Base-by-base conservation (phyloP, 2,113 vertebrate species). In the Thalassarche chlororhynchos region DNA sequence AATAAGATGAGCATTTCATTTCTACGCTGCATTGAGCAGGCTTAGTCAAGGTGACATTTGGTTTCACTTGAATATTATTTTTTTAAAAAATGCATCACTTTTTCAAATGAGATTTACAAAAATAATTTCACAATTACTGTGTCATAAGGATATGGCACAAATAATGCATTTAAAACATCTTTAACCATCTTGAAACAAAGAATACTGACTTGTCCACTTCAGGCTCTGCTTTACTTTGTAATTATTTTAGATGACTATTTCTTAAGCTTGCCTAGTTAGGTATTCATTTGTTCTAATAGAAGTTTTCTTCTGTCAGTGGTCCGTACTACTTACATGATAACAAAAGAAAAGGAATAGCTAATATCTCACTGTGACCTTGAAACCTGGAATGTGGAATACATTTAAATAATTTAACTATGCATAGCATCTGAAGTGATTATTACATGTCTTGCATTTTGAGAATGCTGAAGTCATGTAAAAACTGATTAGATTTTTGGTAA, bases 381-480 rank as follows among this genome's bases (percentile, higher is more conserved):
- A 96, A 87, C 32, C 34, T 44, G 36, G 26, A 20, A 82, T 93
- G 47, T 57, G 21, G 77, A 97, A 95, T 94, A 92, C 4, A 97
- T 95, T 97, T 93, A 82, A 97, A 95, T 96, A 95, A 95, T 80
- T 93, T 64, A 87, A 79, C 75, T 74, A 89, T 19, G 46, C 58
- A 64, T 46, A 94, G 49, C 42, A 69, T 60, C 80, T 60, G 38
- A 91, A 90, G 31, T 79, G 61, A 86, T 87, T 68, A 85, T 62
- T 91, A 82, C 20, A 61, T 4, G 15, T n/a, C 65, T 84, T 93
- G 52, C 8, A 3, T 62, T 89, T 83, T 84, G 55, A 66, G 96
- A 93, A 89, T 7, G 42, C 84, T 93, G 20, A 91, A 86, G 32
- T 80, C 57, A 18, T 49, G n/a, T 61, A 89, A 95, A 95, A 95